phyloP scores from a whole-genome alignment of 2,797 vertebrate species.

The Molossus alvarezi region DNA sequence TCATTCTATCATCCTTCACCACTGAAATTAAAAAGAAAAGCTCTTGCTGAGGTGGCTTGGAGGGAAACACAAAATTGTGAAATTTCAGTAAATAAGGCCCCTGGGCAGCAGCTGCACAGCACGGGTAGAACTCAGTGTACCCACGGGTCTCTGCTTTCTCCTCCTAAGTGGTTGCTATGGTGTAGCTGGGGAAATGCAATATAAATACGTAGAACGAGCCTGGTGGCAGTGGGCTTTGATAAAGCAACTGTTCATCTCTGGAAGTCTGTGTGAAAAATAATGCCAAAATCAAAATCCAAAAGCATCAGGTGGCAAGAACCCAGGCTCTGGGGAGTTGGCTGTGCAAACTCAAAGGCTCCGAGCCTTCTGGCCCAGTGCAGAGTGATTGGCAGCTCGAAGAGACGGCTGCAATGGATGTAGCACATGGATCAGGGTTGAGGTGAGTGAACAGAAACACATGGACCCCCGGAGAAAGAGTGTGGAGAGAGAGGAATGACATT shows the following conservation, averaged over 20 bases:
- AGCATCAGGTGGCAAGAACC: conserved; percentile 65
- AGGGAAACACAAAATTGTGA: conserved; percentile 54
- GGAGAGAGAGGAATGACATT: conserved; percentile 51
- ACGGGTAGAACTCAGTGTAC: not conserved
- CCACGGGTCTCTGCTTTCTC: not conserved
- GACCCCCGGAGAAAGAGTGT: conserved; percentile 44
- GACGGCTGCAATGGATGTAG: conserved; percentile 58
- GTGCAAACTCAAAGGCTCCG: not conserved
- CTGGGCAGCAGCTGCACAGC: not conserved
- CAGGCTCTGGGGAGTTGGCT: conserved; percentile 54
- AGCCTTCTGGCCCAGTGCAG: not conserved
- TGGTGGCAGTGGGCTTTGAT: conserved; percentile 50
- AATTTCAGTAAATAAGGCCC: not conserved
- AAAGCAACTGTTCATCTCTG: conserved; percentile 57
- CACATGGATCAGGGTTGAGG: conserved; percentile 53
- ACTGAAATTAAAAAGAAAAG: conserved; percentile 55
- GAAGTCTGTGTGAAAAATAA: conserved; percentile 76
- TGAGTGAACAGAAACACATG: not conserved
- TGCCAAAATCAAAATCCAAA: conserved; percentile 71
- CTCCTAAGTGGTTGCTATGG: not conserved
- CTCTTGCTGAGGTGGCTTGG: conserved; percentile 4
- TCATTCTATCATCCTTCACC: conserved; percentile 15
- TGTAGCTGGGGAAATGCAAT: conserved; percentile 60
- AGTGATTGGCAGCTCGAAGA: conserved; percentile 65
- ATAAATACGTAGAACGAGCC: conserved; percentile 13